Conservation (phyloP, 2,113 vertebrate species). For the Tichodroma muraria region DNA sequence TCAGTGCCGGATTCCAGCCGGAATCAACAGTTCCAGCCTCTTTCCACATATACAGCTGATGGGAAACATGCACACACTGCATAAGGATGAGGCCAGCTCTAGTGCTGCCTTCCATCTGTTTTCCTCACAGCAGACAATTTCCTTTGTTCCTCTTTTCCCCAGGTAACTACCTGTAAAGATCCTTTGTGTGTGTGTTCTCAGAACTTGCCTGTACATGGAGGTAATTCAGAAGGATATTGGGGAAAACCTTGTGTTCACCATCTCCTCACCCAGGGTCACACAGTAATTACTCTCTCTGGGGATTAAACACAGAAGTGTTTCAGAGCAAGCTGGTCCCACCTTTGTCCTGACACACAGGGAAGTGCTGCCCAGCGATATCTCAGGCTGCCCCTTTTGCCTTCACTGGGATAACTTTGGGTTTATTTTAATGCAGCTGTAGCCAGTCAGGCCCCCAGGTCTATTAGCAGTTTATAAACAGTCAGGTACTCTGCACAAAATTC, state of each 20-base stretch:
- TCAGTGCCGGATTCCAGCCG: not conserved
- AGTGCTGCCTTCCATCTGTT: not conserved
- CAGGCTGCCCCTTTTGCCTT: not conserved
- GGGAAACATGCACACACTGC: accelerated
- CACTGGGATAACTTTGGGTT: not conserved
- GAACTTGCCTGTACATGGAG: not conserved
- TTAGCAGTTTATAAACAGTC: not conserved
- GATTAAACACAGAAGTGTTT: not conserved
- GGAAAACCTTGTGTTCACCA: not conserved
- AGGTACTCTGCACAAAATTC: not conserved
- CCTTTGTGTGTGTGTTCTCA: not conserved
- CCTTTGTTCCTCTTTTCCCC: not conserved
- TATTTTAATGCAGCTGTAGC: not conserved
- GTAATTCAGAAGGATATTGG: not conserved
- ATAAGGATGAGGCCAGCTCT: not conserved
- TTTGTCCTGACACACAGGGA: not conserved
- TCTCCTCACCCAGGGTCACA: not conserved
- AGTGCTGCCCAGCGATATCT: not conserved
- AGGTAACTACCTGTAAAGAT: not conserved
- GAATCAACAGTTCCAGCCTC: not conserved
- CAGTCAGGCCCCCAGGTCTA: not conserved
- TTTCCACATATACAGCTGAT: not conserved
- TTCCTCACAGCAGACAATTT: not conserved
- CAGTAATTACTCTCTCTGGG: not conserved
- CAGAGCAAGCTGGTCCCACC: not conserved